These are phyloP conservation scores for Gallinago media DNA, from an alignment of 2,113 vertebrate genomes.

Conservation along the genomic window DNA sequence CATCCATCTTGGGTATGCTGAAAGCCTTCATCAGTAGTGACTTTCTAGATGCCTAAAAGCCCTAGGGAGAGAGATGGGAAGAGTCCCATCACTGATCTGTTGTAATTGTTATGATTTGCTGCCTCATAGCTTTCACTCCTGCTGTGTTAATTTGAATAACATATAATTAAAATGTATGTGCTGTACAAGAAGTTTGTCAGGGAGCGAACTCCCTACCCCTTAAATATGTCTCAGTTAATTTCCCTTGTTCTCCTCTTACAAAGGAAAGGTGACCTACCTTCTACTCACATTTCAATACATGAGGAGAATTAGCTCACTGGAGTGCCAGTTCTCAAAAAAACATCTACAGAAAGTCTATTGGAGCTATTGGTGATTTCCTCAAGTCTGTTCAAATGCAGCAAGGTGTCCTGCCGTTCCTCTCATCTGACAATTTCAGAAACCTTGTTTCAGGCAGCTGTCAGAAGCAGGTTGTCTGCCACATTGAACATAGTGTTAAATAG, in stretches of 20 bases:
- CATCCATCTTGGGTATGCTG: neutral
- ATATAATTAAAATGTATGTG: neutral
- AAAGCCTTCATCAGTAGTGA: neutral
- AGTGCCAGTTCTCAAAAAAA: neutral
- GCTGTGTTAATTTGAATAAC: neutral
- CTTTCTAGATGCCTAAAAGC: neutral
- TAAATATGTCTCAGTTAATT: neutral
- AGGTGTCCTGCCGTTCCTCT: neutral
- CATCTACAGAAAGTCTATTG: neutral
- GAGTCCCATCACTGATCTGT: neutral
- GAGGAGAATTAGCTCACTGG: neutral
- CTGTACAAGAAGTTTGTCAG: neutral
- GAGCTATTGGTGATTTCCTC: neutral
- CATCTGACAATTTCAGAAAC: neutral
- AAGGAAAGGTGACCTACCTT: neutral
- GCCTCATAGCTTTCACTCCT: neutral
- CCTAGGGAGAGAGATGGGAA: neutral
- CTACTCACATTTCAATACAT: rapidly evolving
- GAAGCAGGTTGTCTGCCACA: neutral
- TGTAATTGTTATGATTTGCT: neutral
- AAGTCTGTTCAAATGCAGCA: neutral
- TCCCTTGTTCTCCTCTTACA: neutral
- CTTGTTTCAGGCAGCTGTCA: neutral
- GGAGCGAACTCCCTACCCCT: neutral
- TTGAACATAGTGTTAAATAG: neutral